A percentile compares a stretch with the other conserved stretches of the same genome.
Conservation (phyloP, 2,888 invertebrate species). For the Cabera pusaria region DNA sequence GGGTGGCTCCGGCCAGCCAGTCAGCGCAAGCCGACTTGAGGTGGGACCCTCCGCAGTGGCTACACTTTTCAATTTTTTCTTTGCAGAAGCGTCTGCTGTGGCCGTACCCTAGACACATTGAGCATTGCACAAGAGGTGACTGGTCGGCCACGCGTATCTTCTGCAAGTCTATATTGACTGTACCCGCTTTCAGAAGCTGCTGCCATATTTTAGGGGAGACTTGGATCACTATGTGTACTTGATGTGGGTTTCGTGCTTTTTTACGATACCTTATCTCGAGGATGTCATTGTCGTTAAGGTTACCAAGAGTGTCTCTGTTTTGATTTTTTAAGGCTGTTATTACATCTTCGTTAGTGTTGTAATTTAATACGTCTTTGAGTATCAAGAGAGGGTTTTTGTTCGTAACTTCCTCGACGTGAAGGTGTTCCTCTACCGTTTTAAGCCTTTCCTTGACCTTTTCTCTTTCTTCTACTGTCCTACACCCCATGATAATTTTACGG, state of each 20-base stretch:
- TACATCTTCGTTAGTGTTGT: neutral
- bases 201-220: slow-evolving; percentile 16
- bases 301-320: neutral
- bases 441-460: no score
- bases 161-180: slow-evolving; percentile 26
- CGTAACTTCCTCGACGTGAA: slow-evolving; percentile 16
- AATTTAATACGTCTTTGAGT: slow-evolving; percentile 19
- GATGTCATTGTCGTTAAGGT: neutral
- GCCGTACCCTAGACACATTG: no score
- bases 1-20: neutral
- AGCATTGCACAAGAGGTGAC: no score
- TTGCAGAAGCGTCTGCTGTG: no score
- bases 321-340: neutral
- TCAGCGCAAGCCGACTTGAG: neutral
- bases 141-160: no score
- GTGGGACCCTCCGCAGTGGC: no score
- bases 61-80: no score
- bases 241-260: neutral
- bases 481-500: slow-evolving; percentile 19
- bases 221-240: slow-evolving; percentile 1
- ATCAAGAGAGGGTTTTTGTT: no score
- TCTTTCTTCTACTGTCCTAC: slow-evolving; percentile 13
- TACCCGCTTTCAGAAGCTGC: slow-evolving; percentile 7
- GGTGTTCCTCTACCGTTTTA: no score
- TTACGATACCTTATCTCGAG: neutral